Evolutionary conservation across 2,113 vertebrate species (phyloP), one percentile per base, ranked within the genome.

Genomic region (Mixornis gularis): DNA sequence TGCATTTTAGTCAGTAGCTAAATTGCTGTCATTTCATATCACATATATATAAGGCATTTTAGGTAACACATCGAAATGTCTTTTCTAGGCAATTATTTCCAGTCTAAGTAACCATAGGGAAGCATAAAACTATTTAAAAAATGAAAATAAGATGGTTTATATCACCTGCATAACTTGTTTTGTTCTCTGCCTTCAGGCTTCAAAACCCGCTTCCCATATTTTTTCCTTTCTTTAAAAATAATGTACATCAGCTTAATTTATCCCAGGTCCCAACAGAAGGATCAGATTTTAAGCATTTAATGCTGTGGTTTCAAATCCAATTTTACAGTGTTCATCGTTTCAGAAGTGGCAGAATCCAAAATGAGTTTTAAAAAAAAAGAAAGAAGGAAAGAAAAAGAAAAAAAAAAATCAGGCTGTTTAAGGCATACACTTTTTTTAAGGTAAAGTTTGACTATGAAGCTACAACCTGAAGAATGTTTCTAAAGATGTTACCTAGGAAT

Each of bases 171-270:
- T 95, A 97, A 93, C 96, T 97, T 97, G 96, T 97, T 98, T 97
- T 97, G 94, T 97, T 97, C 96, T 98, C 40, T 97, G 97, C 98
- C 98, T 98, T 83, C 96, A 90, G 98, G 98, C 97, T 97, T 97
- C 91, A 97, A 97, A 97, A 97, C 93, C 94, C 71, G 3, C 85
- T 97, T 97, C 95, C 97, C 97, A 97, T 97, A 97, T 97, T 97
- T 97, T 97, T 96, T 77, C 86, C 95, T 97, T 97, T 97, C 94
- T 96, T 97, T 96, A 97, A 97, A 97, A 97, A 97, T 97, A 98
- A 96, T 95, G 96, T 98, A 98, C 98, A 98, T 97, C 96, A 97
- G 86, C 96, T 98, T 98, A 98, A 98, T 98, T 97, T 97, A 97
- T 97, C 97, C 98, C 98, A 98, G 97, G 97, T 98, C 97, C 94